Conservation (phyloP, 92 coral and sea anemone genomes). For the Phenganax marumi region DNA sequence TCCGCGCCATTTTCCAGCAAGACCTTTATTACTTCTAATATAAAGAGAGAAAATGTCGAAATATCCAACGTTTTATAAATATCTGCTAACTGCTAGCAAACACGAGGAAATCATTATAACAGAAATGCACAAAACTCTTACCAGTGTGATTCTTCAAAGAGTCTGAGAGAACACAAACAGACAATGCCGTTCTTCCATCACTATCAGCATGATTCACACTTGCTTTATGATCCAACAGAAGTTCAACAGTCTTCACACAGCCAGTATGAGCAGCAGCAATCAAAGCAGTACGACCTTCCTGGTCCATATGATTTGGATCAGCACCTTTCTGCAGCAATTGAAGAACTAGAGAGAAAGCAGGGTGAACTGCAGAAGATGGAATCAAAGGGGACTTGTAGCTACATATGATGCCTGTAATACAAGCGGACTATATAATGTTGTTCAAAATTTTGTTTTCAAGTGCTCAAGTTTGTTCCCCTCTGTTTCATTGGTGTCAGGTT, state of each 20-base stretch:
- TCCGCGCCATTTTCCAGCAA: slow-evolving; percentile 71
- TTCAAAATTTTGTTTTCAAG: too few relatives aligned
- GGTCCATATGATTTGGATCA: slow-evolving; percentile 81
- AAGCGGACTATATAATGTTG: too few relatives aligned
- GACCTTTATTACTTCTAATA: slow-evolving; percentile 69
- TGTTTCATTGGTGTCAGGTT: too few relatives aligned
- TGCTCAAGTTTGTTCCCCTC: too few relatives aligned
- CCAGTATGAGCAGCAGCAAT: slow-evolving; percentile 99
- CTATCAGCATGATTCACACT: slow-evolving; percentile 88
- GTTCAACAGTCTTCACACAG: slow-evolving; percentile 74
- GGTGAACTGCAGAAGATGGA: not conserved
- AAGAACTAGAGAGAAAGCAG: slow-evolving; percentile 45
- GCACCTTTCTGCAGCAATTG: slow-evolving; percentile 91
- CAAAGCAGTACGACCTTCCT: slow-evolving; percentile 92
- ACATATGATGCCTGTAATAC: too few relatives aligned
- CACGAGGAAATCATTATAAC: too few relatives aligned
- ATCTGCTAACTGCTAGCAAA: too few relatives aligned
- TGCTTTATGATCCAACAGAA: slow-evolving; percentile 80
- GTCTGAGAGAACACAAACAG: slow-evolving; percentile 85
- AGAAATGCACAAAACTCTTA: slow-evolving; percentile 15
- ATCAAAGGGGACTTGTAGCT: too few relatives aligned
- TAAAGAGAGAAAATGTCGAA: not conserved
- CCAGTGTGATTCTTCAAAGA: slow-evolving; percentile 66
- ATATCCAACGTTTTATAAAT: too few relatives aligned
- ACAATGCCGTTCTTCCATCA: slow-evolving; percentile 94